Conservation (phyloP, 2,113 vertebrate genomes). For the Sinocyclocheilus maitianheensis region DNA sequence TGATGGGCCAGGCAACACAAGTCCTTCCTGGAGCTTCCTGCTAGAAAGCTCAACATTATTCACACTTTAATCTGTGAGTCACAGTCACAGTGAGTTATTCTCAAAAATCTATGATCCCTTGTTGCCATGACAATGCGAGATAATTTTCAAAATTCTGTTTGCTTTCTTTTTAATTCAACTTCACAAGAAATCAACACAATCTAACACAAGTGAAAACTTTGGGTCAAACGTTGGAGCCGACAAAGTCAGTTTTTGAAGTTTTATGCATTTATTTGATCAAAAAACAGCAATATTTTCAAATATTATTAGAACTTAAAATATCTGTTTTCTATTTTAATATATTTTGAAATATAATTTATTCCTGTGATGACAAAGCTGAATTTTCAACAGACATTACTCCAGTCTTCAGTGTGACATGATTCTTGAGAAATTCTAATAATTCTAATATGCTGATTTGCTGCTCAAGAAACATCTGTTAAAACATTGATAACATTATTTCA, state of each 20-base stretch:
- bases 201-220: neutral
- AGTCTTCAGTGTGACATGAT: neutral
- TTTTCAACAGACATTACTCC: neutral
- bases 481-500: neutral
- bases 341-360: neutral
- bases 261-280: neutral
- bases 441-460: too few relatives aligned
- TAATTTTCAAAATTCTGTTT: neutral
- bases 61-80: neutral
- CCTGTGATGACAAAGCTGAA: neutral
- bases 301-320: neutral
- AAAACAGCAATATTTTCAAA: neutral
- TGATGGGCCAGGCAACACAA: neutral
- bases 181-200: neutral
- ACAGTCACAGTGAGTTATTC: neutral
- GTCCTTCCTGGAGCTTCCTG: neutral
- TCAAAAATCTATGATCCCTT: neutral
- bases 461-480: too few relatives aligned
- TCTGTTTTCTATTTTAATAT: neutral
- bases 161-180: neutral
- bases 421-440: too few relatives aligned
- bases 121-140: neutral
- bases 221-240: neutral
- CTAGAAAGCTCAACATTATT: neutral
- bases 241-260: neutral